These are phyloP conservation scores for Drosophila mimetica DNA, from an alignment of 2,888 invertebrate species.

Conservation along the genomic window DNA sequence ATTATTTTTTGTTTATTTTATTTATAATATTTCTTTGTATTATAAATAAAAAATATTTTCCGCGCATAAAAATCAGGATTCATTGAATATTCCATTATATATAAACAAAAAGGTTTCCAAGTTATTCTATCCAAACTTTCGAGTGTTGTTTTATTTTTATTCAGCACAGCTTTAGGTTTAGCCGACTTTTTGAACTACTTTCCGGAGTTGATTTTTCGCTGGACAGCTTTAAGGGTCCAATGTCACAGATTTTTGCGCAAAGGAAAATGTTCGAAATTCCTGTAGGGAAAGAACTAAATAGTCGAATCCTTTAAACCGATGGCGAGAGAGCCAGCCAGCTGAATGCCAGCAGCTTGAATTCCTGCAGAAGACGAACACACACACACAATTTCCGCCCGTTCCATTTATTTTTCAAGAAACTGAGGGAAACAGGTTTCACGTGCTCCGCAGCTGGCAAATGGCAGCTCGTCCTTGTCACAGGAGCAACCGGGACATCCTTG, in stretches of 20 bases:
- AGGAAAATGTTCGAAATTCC: conserved; percentile 6
- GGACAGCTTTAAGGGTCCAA: background rate
- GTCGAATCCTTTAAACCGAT: conserved; percentile 5
- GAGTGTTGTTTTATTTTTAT: background rate
- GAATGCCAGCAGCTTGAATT: conserved; percentile 11
- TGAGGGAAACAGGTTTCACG: conserved; percentile 30
- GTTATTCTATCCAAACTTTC: background rate
- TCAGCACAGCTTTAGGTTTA: background rate
- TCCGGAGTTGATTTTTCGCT: background rate
- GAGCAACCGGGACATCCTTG: conserved; percentile 19
- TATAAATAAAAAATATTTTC: too few species aligned
- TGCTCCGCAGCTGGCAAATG: conserved; percentile 19
- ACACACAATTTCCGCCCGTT: conserved; percentile 21
- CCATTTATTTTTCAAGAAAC: conserved; percentile 27
- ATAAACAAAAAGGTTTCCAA: background rate
- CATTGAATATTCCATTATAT: background rate
- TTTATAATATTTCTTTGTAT: too few species aligned
- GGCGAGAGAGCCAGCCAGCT: conserved; percentile 1
- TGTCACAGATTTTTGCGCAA: background rate
- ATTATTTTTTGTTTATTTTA: too few species aligned
- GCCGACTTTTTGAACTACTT: background rate
- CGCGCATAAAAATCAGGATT: too few species aligned
- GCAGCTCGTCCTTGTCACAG: conserved; percentile 31
- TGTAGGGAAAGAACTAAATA: background rate
- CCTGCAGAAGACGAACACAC: conserved; percentile 2